Conservation (phyloP, 2,888 invertebrate genomes). For the Andrena camellia region DNA sequence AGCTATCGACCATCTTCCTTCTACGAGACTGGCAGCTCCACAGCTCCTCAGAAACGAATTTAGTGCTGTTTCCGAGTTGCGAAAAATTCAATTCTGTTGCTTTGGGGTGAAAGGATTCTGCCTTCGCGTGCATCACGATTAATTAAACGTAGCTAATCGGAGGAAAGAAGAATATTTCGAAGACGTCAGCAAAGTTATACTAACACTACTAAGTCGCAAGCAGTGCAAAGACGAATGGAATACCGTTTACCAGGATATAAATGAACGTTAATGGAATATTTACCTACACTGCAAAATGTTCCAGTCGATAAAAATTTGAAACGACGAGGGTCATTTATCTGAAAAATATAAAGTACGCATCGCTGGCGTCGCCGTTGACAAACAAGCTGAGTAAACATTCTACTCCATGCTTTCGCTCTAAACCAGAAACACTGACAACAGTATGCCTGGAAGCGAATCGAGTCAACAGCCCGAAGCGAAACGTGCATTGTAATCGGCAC, state of each 20-base stretch:
- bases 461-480: neutral
- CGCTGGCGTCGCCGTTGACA: neutral
- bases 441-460: neutral
- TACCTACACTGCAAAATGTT: too few species aligned
- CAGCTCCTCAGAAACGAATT: conserved; percentile 37
- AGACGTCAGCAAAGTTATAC: too few species aligned
- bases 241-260: too few species aligned
- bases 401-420: neutral
- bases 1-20: conserved; percentile 12
- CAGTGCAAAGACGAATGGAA: too few species aligned
- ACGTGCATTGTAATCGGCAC: neutral
- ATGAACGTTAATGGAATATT: too few species aligned
- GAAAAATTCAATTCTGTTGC: conserved; percentile 32
- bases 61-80: conserved; percentile 27
- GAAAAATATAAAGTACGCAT: neutral
- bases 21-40: neutral
- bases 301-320: too few species aligned
- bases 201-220: too few species aligned
- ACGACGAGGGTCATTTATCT: too few species aligned
- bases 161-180: too few species aligned
- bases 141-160: too few species aligned
- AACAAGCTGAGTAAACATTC: neutral
- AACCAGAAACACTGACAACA: neutral
- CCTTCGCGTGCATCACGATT: too few species aligned
- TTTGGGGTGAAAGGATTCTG: conserved; percentile 7